Percentiles rank a stretch among this genome's conserved stretches.
Evolutionary conservation across 2,888 invertebrate genomes (phyloP).

Genomic region (Nomada lathburiana): DNA sequence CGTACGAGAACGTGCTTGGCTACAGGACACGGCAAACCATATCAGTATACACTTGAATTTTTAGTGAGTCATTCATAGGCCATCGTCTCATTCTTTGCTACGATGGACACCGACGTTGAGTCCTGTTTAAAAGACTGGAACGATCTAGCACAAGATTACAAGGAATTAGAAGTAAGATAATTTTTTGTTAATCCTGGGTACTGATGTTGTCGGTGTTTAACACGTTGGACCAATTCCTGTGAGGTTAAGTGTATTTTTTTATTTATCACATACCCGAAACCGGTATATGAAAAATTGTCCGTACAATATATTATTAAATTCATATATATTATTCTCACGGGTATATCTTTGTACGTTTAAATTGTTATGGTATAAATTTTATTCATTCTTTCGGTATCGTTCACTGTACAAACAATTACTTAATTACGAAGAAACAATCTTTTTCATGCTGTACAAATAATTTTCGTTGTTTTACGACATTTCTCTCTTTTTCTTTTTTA

Average conservation of each 20-base stretch:
- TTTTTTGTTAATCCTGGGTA: slow-evolving; percentile 22
- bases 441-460: slow-evolving; percentile 13
- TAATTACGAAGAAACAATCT: not conserved
- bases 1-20: slow-evolving; percentile 17
- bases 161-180: slow-evolving; percentile 90
- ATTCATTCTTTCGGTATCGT: not conserved
- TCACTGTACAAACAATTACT: not conserved
- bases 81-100: slow-evolving; percentile 17
- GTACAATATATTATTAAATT: not conserved
- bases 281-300: slow-evolving; percentile 15
- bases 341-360: not conserved
- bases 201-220: slow-evolving; percentile 20
- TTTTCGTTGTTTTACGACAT: not conserved
- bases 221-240: slow-evolving; percentile 39
- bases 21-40: not conserved
- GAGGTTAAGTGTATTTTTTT: slow-evolving; percentile 57
- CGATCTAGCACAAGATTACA: slow-evolving; percentile 91
- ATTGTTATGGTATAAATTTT: not conserved
- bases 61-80: slow-evolving; percentile 8
- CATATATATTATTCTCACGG: not conserved
- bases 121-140: slow-evolving; percentile 90
- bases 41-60: slow-evolving; percentile 31
- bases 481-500: not conserved
- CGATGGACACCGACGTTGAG: slow-evolving; percentile 87
- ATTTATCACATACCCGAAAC: slow-evolving; percentile 23